A percentile compares a stretch with the other conserved stretches of the same genome.
These are phyloP conservation scores for Spodoptera exigua DNA, from an alignment of 2,888 invertebrate genomes.

Conservation along the genomic window DNA sequence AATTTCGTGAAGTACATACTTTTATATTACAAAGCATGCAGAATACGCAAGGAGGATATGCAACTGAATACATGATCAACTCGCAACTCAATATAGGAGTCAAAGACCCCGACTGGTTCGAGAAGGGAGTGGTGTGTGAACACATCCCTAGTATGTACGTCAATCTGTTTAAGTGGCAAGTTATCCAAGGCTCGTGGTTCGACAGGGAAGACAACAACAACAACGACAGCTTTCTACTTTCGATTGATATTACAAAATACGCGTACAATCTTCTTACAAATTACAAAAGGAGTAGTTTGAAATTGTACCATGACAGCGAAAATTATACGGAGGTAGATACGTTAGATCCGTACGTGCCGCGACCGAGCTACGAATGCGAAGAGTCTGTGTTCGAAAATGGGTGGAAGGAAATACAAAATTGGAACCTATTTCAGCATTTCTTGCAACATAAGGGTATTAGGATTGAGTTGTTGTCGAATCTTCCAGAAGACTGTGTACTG, in stretches of 20 bases:
- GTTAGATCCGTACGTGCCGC: slow-evolving; percentile 17
- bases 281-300: slow-evolving; percentile 26
- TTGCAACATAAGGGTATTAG: slow-evolving; percentile 40
- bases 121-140: slow-evolving; percentile 46
- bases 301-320: slow-evolving; percentile 22
- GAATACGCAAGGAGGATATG: background rate
- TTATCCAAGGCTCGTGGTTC: slow-evolving; percentile 20
- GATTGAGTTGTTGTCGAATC: slow-evolving; percentile 34
- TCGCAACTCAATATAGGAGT: background rate
- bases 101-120: slow-evolving; percentile 46
- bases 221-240: slow-evolving; percentile 46
- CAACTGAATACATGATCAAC: slow-evolving; percentile 26
- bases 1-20: slow-evolving; percentile 23
- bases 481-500: slow-evolving; percentile 59
- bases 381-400: slow-evolving; percentile 67
- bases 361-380: slow-evolving; percentile 57
- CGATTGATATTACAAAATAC: slow-evolving; percentile 66
- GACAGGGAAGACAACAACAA: slow-evolving; percentile 5
- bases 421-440: slow-evolving; percentile 47
- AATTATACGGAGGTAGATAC: slow-evolving; percentile 13
- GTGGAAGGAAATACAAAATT: slow-evolving; percentile 53
- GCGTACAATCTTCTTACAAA: slow-evolving; percentile 67
- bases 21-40: slow-evolving; percentile 24
- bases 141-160: slow-evolving; percentile 34
- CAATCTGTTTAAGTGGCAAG: slow-evolving; percentile 40